A percentile compares a stretch with the other conserved stretches of the same genome.
Conservation (phyloP, 2,888 invertebrate species). For the Prostheceraeus crozeri region DNA sequence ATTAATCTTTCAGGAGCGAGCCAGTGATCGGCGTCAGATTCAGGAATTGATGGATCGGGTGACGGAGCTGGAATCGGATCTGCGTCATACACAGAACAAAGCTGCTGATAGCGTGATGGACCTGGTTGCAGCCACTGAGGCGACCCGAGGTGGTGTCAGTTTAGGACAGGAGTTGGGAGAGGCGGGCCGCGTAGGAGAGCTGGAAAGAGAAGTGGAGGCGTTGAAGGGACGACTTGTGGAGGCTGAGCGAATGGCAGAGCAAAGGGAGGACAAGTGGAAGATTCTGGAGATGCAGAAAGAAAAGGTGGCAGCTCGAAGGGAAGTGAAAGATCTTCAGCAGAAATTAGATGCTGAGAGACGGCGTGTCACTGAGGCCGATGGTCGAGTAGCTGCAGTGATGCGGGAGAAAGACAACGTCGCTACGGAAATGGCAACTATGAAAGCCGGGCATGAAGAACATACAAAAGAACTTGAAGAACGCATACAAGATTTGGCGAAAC, state of each 20-base stretch:
- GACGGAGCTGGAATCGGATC: not conserved
- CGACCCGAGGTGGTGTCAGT: not conserved
- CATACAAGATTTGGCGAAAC: constrained; percentile 32
- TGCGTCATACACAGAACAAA: constrained; percentile 1
- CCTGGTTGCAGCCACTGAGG: not conserved
- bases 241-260: constrained; percentile 24
- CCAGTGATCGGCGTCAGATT: constrained; percentile 22
- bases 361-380: constrained; percentile 17
- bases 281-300: constrained; percentile 33
- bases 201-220: constrained; percentile 29
- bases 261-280: constrained; percentile 36
- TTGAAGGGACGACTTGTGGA: constrained; percentile 31
- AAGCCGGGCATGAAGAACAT: constrained; percentile 34
- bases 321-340: constrained; percentile 29
- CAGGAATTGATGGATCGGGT: not conserved
- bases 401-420: constrained; percentile 24
- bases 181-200: not conserved
- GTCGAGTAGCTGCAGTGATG: constrained; percentile 2
- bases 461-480: constrained; percentile 27
- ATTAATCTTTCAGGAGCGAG: constrained; percentile 28
- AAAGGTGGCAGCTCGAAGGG: constrained; percentile 31
- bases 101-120: too few species aligned
- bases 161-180: not conserved
- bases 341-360: constrained; percentile 13
- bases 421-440: not conserved